phyloP scores from a whole-genome alignment of 2,888 invertebrate species.

The Campoplex capitator region DNA sequence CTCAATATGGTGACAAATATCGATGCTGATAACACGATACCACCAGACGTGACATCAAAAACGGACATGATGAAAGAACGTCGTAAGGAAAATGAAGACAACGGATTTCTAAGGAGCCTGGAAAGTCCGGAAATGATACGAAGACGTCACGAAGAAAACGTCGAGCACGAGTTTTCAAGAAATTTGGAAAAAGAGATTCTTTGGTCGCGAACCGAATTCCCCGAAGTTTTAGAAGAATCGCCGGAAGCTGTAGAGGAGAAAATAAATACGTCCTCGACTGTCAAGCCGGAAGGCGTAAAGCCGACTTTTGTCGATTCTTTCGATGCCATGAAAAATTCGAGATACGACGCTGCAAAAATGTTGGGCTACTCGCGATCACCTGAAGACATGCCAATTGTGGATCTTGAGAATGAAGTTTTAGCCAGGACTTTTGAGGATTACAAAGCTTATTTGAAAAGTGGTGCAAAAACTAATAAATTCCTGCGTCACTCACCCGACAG shows the following conservation, averaged over 20 bases:
- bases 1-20: slow-evolving; percentile 39
- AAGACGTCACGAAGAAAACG: slow-evolving; percentile 70
- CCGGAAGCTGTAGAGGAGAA: not conserved
- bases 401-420: slow-evolving; percentile 80
- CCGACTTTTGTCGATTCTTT: not conserved
- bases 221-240: slow-evolving; percentile 17
- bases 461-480: slow-evolving; percentile 45
- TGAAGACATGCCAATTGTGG: slow-evolving; percentile 80
- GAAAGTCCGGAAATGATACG: slow-evolving; percentile 67
- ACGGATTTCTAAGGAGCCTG: slow-evolving; percentile 77
- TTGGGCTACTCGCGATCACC: slow-evolving; percentile 79
- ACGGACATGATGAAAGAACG: slow-evolving; percentile 40
- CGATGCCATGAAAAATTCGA: slow-evolving; percentile 18
- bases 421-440: slow-evolving; percentile 79
- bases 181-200: slow-evolving; percentile 79
- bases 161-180: slow-evolving; percentile 79
- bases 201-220: slow-evolving; percentile 68
- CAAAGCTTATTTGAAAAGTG: slow-evolving; percentile 76
- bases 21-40: slow-evolving; percentile 59
- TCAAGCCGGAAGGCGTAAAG: not conserved
- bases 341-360: slow-evolving; percentile 79
- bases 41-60: slow-evolving; percentile 56
- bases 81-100: slow-evolving; percentile 74
- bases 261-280: slow-evolving; percentile 8
- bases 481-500: slow-evolving; percentile 29